Evolutionary conservation across 2,113 vertebrate species (phyloP).

Genomic region (Daboia siamensis): DNA sequence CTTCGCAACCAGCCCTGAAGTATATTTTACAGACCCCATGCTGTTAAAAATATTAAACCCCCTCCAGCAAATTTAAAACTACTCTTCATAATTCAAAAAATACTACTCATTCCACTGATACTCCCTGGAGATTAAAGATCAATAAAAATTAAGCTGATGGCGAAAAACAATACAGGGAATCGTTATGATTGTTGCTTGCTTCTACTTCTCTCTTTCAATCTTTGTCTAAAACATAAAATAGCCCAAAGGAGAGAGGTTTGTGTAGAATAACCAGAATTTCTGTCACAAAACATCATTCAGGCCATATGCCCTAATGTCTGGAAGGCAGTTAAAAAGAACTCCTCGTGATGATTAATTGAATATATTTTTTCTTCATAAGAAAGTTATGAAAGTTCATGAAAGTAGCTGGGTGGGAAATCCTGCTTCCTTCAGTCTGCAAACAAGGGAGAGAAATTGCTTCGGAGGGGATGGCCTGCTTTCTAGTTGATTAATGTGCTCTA

Average conservation of each 20-base stretch:
- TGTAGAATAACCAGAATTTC: conserved; percentile 33
- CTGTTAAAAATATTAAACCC: background rate
- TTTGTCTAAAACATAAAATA: conserved; percentile 17
- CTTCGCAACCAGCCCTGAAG: background rate
- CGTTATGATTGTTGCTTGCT: conserved; percentile 18
- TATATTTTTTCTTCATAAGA: conserved; percentile 26
- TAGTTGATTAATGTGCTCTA: conserved; percentile 26
- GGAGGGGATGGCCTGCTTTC: conserved; percentile 23
- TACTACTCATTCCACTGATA: background rate
- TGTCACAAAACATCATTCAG: conserved; percentile 23
- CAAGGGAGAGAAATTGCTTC: background rate
- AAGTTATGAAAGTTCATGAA: conserved; percentile 20
- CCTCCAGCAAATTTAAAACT: background rate
- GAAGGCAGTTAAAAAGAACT: background rate
- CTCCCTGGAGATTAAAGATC: background rate
- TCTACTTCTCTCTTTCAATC: conserved; percentile 43
- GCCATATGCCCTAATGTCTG: conserved; percentile 21
- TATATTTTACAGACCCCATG: background rate
- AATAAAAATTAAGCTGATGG: conserved; percentile 26
- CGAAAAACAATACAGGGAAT: conserved; percentile 21
- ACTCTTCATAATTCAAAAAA: conserved; percentile 37
- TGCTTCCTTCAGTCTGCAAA: conserved; percentile 21
- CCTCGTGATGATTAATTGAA: conserved; percentile 23
- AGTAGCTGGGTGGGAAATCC: conserved; percentile 5
- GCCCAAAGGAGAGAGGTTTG: conserved; percentile 31